A percentile compares a stretch with the other conserved stretches of the same genome.
These are phyloP conservation scores for Dermatemys mawii DNA, from an alignment of 2,113 vertebrate genomes.

Conservation along the genomic window DNA sequence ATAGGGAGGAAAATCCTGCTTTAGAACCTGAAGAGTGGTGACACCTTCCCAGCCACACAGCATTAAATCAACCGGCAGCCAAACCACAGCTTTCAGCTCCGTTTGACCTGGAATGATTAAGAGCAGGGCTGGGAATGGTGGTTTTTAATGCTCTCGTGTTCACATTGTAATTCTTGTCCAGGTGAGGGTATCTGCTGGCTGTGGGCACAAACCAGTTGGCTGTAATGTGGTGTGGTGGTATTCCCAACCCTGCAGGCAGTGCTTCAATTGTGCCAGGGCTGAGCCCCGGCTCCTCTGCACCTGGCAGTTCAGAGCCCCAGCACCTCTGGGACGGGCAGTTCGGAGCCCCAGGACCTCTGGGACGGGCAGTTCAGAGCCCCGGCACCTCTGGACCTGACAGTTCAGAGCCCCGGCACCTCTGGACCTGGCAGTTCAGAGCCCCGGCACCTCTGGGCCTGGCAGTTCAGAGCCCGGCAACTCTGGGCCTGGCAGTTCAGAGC, in stretches of 20 bases:
- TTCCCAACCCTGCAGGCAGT: background rate
- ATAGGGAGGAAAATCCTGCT: background rate
- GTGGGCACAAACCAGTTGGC: background rate
- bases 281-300: no score
- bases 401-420: no score
- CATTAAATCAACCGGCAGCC: background rate
- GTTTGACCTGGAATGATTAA: background rate
- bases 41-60: background rate
- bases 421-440: no score
- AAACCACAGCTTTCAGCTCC: background rate
- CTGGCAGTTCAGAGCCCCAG: no score
- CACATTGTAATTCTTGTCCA: fast-evolving
- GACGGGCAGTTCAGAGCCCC: no score
- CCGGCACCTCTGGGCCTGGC: no score
- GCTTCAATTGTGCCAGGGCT: no score
- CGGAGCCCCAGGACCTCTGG: no score
- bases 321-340: no score
- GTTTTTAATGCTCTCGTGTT: background rate
- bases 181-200: background rate
- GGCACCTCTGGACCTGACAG: no score
- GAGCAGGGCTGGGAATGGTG: background rate
- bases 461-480: no score
- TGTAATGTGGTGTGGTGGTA: background rate
- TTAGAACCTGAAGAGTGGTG: fast-evolving
- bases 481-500: no score